phyloP scores from a whole-genome alignment of 2,113 vertebrate genomes.

The Corythoichthys intestinalis region DNA sequence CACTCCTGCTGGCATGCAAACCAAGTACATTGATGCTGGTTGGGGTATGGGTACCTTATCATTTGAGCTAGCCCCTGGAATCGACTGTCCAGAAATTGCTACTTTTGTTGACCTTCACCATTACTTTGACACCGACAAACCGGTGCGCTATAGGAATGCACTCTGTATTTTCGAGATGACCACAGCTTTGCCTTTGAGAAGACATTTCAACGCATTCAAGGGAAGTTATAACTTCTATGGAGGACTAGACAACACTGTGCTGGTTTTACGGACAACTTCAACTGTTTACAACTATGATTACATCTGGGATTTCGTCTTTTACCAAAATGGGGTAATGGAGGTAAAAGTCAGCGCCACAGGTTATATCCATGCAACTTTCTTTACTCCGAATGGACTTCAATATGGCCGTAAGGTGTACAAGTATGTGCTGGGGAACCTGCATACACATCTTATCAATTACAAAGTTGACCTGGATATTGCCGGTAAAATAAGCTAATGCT shows the following conservation, averaged over 20 bases:
- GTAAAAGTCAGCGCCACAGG: slow-evolving; percentile 85
- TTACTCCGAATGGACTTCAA: slow-evolving; percentile 76
- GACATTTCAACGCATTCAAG: slow-evolving; percentile 81
- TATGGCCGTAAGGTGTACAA: slow-evolving; percentile 80
- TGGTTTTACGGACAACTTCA: slow-evolving; percentile 84
- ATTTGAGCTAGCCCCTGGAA: slow-evolving; percentile 79
- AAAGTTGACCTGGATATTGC: slow-evolving; percentile 89
- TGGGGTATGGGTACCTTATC: slow-evolving; percentile 82
- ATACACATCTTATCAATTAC: slow-evolving; percentile 88
- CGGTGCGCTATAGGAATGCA: slow-evolving; percentile 67
- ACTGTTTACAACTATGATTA: slow-evolving; percentile 96
- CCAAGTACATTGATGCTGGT: slow-evolving; percentile 83
- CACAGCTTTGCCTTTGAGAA: slow-evolving; percentile 77
- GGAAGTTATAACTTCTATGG: slow-evolving; percentile 83
- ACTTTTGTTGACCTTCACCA: slow-evolving; percentile 81
- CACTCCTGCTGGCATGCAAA: slow-evolving; percentile 85
- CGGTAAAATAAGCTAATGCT: slow-evolving; percentile 64
- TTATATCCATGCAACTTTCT: slow-evolving; percentile 85
- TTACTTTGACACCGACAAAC: slow-evolving; percentile 78
- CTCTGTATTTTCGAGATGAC: slow-evolving; percentile 89
- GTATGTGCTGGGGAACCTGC: slow-evolving; percentile 86
- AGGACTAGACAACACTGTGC: slow-evolving; percentile 77
- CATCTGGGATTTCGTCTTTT: slow-evolving; percentile 89
- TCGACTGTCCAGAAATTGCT: slow-evolving; percentile 85
- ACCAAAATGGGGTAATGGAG: slow-evolving; percentile 87